A percentile compares a stretch with the other conserved stretches of the same genome.
Evolutionary conservation across 2,113 vertebrate genomes (phyloP).

Genomic region (Engraulis encrasicolus): DNA sequence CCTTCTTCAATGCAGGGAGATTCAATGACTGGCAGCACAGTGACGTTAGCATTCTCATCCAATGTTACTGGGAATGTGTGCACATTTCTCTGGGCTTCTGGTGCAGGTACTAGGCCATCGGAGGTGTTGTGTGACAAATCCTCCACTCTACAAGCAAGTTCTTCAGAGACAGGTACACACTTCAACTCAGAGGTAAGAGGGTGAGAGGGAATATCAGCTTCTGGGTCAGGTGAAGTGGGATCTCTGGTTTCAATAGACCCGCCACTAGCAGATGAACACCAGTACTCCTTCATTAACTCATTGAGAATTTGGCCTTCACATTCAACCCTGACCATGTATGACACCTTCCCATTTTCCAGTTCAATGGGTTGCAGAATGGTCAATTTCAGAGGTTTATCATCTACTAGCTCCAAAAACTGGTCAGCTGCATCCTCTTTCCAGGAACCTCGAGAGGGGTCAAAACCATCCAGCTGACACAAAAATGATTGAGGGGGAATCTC

Average conservation of each 20-base stretch:
- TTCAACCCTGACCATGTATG: constrained; percentile 76
- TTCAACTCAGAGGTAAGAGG: not conserved
- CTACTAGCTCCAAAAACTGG: constrained; percentile 72
- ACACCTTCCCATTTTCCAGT: constrained; percentile 50
- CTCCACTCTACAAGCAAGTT: not conserved
- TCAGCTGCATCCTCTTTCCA: constrained; percentile 78
- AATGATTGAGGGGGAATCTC: constrained; percentile 82
- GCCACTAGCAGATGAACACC: constrained; percentile 44
- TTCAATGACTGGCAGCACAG: not conserved
- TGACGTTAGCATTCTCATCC: not conserved
- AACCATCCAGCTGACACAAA: constrained; percentile 84
- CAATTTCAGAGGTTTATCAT: constrained; percentile 76
- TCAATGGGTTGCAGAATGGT: constrained; percentile 69
- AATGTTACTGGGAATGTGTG: not conserved
- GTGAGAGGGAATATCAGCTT: not conserved
- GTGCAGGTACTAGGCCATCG: not conserved
- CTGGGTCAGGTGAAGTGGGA: not conserved
- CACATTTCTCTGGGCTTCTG: not conserved
- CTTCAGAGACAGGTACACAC: not conserved
- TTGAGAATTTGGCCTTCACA: constrained; percentile 76
- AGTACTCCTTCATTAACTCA: constrained; percentile 78
- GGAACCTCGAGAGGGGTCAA: constrained; percentile 69
- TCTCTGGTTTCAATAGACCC: not conserved
- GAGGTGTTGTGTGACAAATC: not conserved
- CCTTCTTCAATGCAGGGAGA: not conserved